A percentile compares a stretch with the other conserved stretches of the same genome.
phyloP scores from a whole-genome alignment of 2,888 invertebrate species.

The Lepidocyrtinus sp. region DNA sequence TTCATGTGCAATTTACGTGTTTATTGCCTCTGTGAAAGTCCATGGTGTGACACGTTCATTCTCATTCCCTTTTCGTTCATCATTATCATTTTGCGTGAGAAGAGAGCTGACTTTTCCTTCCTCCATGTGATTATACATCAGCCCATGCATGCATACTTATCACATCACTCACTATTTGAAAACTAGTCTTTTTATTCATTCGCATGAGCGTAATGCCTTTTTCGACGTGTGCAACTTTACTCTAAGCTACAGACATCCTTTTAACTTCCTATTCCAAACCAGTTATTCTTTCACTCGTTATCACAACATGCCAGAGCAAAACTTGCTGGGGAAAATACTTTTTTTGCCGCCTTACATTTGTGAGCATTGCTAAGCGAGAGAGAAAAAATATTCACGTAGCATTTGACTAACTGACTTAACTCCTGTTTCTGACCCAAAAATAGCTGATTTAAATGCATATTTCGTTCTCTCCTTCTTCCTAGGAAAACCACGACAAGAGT shows the following conservation, averaged over 20 bases:
- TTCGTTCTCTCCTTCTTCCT: conserved; percentile 32
- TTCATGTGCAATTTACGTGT: conserved; percentile 22
- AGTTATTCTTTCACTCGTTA: not conserved
- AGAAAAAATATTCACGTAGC: not conserved
- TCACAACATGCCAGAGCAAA: not conserved
- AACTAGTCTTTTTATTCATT: not conserved
- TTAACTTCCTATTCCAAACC: not conserved
- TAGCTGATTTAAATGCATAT: conserved; percentile 54
- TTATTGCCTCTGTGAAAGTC: conserved; percentile 29
- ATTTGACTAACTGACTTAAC: too few relatives aligned
- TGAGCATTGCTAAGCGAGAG: not conserved
- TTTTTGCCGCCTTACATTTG: too few relatives aligned
- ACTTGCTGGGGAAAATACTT: too few relatives aligned
- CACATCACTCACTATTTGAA: conserved; percentile 17
- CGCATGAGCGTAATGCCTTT: not conserved
- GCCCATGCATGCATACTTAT: conserved; percentile 50
- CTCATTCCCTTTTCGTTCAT: not conserved
- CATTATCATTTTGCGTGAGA: not conserved
- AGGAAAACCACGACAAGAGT: conserved; percentile 40
- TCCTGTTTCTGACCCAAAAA: conserved; percentile 47
- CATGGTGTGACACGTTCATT: too few relatives aligned
- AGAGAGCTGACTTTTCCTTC: conserved; percentile 13
- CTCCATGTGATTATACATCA: conserved; percentile 40
- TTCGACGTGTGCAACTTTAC: not conserved
- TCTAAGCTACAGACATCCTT: not conserved